phyloP scores from a whole-genome alignment of 2,113 vertebrate species.

The Dissostichus mawsoni region DNA sequence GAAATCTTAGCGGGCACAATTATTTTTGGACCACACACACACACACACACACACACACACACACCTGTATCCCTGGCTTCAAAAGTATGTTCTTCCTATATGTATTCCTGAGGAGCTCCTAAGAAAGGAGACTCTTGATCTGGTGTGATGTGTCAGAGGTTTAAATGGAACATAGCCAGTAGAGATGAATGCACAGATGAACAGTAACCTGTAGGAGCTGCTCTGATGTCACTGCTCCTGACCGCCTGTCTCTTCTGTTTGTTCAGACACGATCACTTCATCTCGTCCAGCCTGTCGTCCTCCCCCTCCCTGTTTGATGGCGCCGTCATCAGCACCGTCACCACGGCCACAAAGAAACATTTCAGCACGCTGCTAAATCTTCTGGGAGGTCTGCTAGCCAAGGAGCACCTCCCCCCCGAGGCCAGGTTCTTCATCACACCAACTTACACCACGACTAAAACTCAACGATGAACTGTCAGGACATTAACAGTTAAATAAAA shows the following conservation, averaged over 20 bases:
- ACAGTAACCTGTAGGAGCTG: not conserved
- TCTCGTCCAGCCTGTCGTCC: slow-evolving; percentile 97
- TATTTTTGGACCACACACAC: no score
- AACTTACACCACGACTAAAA: not conserved
- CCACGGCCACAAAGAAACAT: slow-evolving; percentile 98
- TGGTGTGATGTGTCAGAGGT: no score
- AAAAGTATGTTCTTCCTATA: not conserved
- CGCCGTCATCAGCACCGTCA: slow-evolving; percentile 98
- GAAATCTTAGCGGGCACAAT: no score
- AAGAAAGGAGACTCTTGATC: no score
- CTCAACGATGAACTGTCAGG: not conserved
- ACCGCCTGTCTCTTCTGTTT: not conserved
- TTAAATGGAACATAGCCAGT: no score
- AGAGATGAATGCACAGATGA: not conserved
- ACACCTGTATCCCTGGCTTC: not conserved
- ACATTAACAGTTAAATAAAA: not conserved
- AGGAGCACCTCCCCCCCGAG: slow-evolving; percentile 92
- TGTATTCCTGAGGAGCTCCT: not conserved
- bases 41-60: not conserved
- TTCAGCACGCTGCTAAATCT: slow-evolving; percentile 95
- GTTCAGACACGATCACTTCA: slow-evolving; percentile 95
- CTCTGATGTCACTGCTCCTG: not conserved
- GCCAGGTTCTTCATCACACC: slow-evolving; percentile 84
- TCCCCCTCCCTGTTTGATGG: slow-evolving; percentile 97
- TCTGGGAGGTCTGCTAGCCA: slow-evolving; percentile 90